Percentiles rank a stretch among this genome's conserved stretches.
phyloP scores from a whole-genome alignment of 2,113 vertebrate genomes.

The Apodemus sylvaticus region DNA sequence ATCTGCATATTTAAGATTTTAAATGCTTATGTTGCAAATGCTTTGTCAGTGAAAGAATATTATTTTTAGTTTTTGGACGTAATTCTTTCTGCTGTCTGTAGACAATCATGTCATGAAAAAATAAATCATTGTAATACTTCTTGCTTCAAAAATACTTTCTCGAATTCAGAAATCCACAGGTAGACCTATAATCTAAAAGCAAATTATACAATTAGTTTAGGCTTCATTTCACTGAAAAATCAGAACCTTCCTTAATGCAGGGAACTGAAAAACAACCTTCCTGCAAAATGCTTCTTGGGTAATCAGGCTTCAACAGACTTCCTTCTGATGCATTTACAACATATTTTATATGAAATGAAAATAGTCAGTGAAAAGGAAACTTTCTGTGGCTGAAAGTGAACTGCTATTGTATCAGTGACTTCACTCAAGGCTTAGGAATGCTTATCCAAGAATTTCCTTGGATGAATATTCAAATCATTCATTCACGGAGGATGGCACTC shows the following conservation, averaged over 20 bases:
- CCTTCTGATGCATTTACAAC: constrained; percentile 8
- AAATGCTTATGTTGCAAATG: not conserved
- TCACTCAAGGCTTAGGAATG: not conserved
- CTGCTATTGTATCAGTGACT: not conserved
- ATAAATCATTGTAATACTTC: constrained; percentile 55
- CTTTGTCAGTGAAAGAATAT: constrained; percentile 24
- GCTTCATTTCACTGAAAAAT: constrained; percentile 53
- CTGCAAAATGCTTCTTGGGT: not conserved
- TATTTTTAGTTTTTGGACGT: not conserved
- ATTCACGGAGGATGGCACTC: not conserved
- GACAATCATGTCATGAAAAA: constrained; percentile 29
- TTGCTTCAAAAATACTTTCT: constrained; percentile 28
- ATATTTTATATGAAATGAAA: constrained; percentile 9
- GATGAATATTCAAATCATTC: constrained; percentile 16
- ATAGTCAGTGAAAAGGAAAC: constrained; percentile 13
- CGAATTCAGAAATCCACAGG: not conserved
- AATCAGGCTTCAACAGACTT: constrained; percentile 48
- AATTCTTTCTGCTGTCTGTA: not conserved
- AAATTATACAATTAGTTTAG: constrained; percentile 36
- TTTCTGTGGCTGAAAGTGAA: constrained; percentile 33
- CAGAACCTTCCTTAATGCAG: constrained; percentile 33
- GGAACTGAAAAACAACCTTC: constrained; percentile 37
- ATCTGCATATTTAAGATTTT: constrained; percentile 29
- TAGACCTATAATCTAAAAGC: constrained; percentile 35
- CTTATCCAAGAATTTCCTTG: not conserved